Evolutionary conservation across 2,797 vertebrate species (phyloP), one percentile per base, ranked within the genome.

Genomic region (Chelon auratus): DNA sequence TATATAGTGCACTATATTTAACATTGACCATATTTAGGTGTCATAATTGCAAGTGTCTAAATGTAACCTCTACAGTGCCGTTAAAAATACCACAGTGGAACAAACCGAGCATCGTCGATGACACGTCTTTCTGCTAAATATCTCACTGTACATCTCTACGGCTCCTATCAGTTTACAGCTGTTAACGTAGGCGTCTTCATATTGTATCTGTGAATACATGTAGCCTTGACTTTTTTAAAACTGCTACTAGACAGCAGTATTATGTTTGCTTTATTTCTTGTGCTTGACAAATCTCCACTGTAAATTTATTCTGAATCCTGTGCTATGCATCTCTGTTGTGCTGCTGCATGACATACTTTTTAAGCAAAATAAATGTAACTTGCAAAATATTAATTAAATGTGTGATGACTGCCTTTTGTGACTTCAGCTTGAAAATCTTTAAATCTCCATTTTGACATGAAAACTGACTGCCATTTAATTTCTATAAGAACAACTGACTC

Each of bases 231-330:
- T 52, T 67, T 66, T 65, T 58, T 22, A 20, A 9, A 54, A 53
- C 13, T 33, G 14, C 45, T 75, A 37, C 4, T 37, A 40, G 33
- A 68, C 17, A 39, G 17, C 54, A 51, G 30, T 18, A 39, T 6
- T 1, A 51, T 39, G 55, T 84, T 80, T 60, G 57, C 15, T 62
- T 72, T 61, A 33, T 33, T 33, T 4, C 59, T 71, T 83, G 12
- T 82, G 71, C 48, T 68, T 2, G 72, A 88, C 73, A 87, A 83
- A 83, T 83, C 67, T 62, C 56, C 22, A 18, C 2, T 83, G 69
- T 86, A 60, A 45, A 78, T 77, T 39, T 65, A 55, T 43, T 39
- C 20, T 20, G 50, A 54, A 54, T 58, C 8, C 13, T 54, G 8
- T 70, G 2, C 64, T 82, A 48, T 62, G 64, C 62, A 50, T 81